A percentile compares a stretch with the other conserved stretches of the same genome.
phyloP scores from a whole-genome alignment of 2,797 vertebrate species.

The Danio tinwini region DNA sequence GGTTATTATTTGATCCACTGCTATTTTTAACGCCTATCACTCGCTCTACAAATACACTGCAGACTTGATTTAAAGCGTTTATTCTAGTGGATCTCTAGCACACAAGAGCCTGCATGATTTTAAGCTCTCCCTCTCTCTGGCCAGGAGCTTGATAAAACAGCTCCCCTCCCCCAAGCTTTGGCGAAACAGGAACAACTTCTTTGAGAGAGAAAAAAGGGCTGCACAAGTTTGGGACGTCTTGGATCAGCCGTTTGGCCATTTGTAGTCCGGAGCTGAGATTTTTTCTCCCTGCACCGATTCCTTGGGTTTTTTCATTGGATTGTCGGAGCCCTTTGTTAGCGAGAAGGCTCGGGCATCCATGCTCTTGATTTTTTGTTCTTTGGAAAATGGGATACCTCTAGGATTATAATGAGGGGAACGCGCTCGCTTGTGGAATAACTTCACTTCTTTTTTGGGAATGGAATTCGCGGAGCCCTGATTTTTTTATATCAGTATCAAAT shows the following conservation, averaged over 20 bases:
- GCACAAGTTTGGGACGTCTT: slow-evolving; percentile 67
- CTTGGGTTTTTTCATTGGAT: slow-evolving; percentile 37
- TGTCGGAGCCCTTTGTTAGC: slow-evolving; percentile 53
- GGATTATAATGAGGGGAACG: slow-evolving; percentile 58
- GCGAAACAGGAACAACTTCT: slow-evolving; percentile 72
- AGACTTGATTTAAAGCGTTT: slow-evolving; percentile 14
- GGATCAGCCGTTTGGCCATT: slow-evolving; percentile 54
- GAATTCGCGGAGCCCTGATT: slow-evolving; percentile 45
- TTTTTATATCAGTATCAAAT: slow-evolving; percentile 17
- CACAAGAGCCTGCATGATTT: slow-evolving; percentile 41
- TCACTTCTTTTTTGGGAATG: slow-evolving; percentile 52
- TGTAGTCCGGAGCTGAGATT: slow-evolving; percentile 61
- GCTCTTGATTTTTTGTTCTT: slow-evolving; percentile 26
- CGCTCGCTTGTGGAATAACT: slow-evolving; percentile 62
- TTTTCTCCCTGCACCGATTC: slow-evolving; percentile 31
- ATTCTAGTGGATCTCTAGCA: slow-evolving; percentile 33
- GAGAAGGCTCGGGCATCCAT: slow-evolving; percentile 35
- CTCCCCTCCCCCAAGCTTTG: slow-evolving; percentile 68
- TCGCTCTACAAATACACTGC: slow-evolving; percentile 2
- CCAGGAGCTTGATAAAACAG: slow-evolving; percentile 58
- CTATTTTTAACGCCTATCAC: slow-evolving; percentile 48
- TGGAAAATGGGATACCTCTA: slow-evolving; percentile 60
- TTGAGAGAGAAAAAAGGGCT: slow-evolving; percentile 62
- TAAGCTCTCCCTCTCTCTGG: slow-evolving; percentile 17
- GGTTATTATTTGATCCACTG: slow-evolving; percentile 42